Conservation (phyloP, 2,113 vertebrate species). For the Halichoeres trimaculatus region DNA sequence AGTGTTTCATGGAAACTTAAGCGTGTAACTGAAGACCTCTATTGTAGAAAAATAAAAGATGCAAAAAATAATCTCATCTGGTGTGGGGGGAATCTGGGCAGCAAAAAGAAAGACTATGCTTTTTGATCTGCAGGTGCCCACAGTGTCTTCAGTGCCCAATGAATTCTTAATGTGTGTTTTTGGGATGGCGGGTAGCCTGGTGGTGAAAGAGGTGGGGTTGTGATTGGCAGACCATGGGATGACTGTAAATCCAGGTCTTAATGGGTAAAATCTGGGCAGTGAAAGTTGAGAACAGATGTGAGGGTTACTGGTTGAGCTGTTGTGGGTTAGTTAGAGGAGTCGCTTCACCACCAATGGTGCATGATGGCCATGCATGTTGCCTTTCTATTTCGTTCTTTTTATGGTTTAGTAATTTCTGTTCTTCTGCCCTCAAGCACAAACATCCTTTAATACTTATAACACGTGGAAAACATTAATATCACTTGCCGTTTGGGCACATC, state of each 20-base stretch:
- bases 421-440: too few species aligned
- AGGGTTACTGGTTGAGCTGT: not conserved
- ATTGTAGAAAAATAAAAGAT: not conserved
- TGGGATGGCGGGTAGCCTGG: not conserved
- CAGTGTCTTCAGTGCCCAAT: not conserved
- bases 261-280: not conserved
- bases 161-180: not conserved
- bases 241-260: not conserved
- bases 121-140: constrained; percentile 7
- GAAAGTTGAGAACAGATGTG: not conserved
- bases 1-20: constrained; percentile 25
- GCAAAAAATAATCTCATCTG: constrained; percentile 16
- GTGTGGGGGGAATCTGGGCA: not conserved
- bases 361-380: not conserved
- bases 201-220: not conserved
- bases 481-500: too few species aligned
- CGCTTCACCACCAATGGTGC: not conserved
- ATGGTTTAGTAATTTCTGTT: too few species aligned
- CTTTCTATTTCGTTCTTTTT: not conserved
- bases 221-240: not conserved
- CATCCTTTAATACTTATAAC: too few species aligned
- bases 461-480: too few species aligned
- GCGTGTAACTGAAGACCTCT: constrained; percentile 6
- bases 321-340: not conserved
- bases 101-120: not conserved